Evolutionary conservation across 2,888 invertebrate species (phyloP), one percentile per base, ranked within the genome.

Genomic region (Prosopocoilus inquinatus): DNA sequence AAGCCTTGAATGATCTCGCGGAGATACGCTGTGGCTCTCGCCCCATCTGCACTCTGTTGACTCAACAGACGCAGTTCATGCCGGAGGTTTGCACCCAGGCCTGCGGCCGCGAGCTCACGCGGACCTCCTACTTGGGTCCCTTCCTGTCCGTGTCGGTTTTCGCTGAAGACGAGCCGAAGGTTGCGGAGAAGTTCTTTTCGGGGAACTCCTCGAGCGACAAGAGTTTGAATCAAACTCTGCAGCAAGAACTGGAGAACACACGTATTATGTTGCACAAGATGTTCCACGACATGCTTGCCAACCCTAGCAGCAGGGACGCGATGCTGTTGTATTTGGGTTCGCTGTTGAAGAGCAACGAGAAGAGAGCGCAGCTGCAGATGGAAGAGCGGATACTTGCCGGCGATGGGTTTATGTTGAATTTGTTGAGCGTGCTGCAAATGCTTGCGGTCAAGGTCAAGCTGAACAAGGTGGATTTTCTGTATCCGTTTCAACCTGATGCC

Each of bases 381-480:
- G 94, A 96, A 73, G 94, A 95, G 69, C 83, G 90, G 55, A 82
- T 89, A 1, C 81, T 96, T 1, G 93, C 95, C 9, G 91, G 94
- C 3, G 96, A 98, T 76, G 97, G 97, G 1, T 95, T 95, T 76
- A 94, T 97, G 90, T 80, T 97, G 66, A 99, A 98, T 80, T 78
- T 97, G 12, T 84, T 96, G 68, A 89, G 91, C 48, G 91, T 96
- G 13, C 80, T 99, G 63, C 97, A 97, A 74, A 86, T 91, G 76
- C 80, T 99, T 15, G 90, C 95, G 0, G 84, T 91, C 9, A 94
- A 95, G 77, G 89, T 98, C 51, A 92, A 91, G 75, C 75, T 96
- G 60, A 91, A 94, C 71, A 92, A 93, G 66, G 88, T 98, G 60
- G 94, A 96, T 76, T 85, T 89, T 0, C 80, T 87, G 65, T 98